Percentiles rank a stretch among this genome's conserved stretches.
Conservation (phyloP, 2,888 invertebrate genomes). For the Micoletzkya japonica region DNA sequence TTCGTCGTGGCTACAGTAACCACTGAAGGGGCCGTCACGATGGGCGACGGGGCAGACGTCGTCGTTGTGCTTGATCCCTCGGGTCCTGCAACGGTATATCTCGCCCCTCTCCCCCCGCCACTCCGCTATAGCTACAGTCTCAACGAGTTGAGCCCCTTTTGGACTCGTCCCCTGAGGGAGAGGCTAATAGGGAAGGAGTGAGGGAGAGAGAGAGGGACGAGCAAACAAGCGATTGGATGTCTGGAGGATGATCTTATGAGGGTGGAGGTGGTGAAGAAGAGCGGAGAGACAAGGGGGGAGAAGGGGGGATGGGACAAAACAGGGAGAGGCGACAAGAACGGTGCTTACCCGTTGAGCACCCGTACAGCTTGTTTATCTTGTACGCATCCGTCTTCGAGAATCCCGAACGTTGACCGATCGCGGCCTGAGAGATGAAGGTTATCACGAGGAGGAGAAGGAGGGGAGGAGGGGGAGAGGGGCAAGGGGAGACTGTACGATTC, state of each 20-base stretch:
- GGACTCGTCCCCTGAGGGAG: neutral
- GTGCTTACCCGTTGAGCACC: slow-evolving; percentile 50
- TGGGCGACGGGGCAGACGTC: neutral
- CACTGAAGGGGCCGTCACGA: neutral
- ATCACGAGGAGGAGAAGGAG: too few relatives aligned
- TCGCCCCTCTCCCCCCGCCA: neutral
- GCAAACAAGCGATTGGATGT: neutral
- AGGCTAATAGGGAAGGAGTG: neutral
- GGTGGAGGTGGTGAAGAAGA: slow-evolving; percentile 24
- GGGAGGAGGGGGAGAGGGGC: too few relatives aligned
- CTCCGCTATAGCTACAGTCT: neutral
- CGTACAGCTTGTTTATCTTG: slow-evolving; percentile 62
- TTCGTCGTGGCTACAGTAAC: slow-evolving; percentile 28
- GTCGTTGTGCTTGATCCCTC: slow-evolving; percentile 4
- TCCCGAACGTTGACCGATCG: slow-evolving; percentile 61
- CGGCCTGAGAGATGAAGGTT: slow-evolving; percentile 32
- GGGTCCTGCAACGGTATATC: slow-evolving; percentile 1
- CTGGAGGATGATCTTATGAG: slow-evolving; percentile 29
- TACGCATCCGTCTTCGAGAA: slow-evolving; percentile 58
- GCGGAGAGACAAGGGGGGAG: slow-evolving; percentile 5
- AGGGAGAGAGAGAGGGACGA: neutral
- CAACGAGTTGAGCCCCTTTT: neutral
- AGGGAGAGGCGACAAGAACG: neutral
- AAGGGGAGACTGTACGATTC: too few relatives aligned
- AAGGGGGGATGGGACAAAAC: neutral